These are phyloP conservation scores for Cairina moschata DNA, from an alignment of 2,113 vertebrate genomes.

Conservation along the genomic window DNA sequence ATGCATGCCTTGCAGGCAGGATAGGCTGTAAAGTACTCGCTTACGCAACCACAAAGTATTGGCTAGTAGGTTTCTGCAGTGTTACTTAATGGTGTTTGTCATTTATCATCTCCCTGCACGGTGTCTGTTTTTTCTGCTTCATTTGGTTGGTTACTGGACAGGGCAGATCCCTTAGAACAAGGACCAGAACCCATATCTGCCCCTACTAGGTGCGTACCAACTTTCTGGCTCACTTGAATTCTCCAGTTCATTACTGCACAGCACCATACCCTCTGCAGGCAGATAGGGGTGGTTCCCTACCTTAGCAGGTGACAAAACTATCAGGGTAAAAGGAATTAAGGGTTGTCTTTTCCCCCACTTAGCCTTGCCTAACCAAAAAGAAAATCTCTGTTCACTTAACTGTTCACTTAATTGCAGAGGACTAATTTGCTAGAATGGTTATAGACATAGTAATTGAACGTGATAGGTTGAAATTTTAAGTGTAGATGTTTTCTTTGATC, in stretches of 20 bases:
- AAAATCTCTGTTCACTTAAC: neutral
- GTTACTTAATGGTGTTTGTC: neutral
- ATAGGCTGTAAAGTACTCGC: neutral
- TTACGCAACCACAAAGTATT: neutral
- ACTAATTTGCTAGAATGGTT: neutral
- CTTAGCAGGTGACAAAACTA: neutral
- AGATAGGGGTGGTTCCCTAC: neutral
- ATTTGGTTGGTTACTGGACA: neutral
- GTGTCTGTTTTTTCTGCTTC: neutral
- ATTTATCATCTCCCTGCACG: neutral
- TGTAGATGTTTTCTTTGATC: neutral
- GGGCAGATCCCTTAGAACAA: neutral
- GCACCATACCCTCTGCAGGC: neutral
- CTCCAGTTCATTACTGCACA: neutral
- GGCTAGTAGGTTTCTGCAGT: neutral
- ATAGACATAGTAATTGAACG: neutral
- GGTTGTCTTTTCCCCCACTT: neutral
- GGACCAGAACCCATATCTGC: neutral
- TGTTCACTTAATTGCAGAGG: neutral
- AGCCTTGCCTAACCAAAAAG: neutral
- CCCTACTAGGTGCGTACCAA: neutral
- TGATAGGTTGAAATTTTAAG: neutral
- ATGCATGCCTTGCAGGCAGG: neutral
- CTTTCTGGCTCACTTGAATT: neutral
- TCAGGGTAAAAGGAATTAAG: neutral